These are phyloP conservation scores for Nyctereutes procyonoides DNA, from an alignment of 2,113 vertebrate genomes.

Conservation along the genomic window DNA sequence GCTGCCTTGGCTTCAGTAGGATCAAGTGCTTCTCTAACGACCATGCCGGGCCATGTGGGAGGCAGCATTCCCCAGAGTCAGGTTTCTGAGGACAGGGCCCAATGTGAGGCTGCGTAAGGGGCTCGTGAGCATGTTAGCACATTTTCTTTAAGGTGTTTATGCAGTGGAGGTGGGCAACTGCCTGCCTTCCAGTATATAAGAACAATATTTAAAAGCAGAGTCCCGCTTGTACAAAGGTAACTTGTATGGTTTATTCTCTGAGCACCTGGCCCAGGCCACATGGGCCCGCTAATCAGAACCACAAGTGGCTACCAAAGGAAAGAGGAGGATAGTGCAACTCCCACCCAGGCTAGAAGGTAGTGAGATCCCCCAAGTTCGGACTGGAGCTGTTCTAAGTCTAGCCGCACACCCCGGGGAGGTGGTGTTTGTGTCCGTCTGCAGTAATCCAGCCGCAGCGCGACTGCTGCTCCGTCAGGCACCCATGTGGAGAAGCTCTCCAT, in stretches of 20 bases:
- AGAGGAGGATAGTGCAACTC: neutral
- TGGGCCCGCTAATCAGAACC: neutral
- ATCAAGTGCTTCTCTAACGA: neutral
- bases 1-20: neutral
- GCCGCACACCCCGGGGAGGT: neutral
- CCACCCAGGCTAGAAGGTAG: neutral
- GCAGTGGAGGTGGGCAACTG: neutral
- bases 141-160: neutral
- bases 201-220: neutral
- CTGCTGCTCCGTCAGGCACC: neutral
- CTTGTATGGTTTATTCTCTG: neutral
- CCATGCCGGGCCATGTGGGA: neutral
- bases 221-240: neutral
- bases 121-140: neutral
- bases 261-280: neutral
- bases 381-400: neutral
- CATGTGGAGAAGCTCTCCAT: neutral
- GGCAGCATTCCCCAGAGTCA: neutral
- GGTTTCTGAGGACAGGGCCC: neutral
- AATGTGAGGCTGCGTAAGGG: neutral
- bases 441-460: neutral
- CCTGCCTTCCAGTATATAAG: neutral
- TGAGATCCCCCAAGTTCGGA: neutral
- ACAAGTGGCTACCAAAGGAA: neutral
- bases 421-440: neutral